These are phyloP conservation scores for Dendrocincla fuliginosa DNA, from an alignment of 2,797 vertebrate species.

Conservation along the genomic window DNA sequence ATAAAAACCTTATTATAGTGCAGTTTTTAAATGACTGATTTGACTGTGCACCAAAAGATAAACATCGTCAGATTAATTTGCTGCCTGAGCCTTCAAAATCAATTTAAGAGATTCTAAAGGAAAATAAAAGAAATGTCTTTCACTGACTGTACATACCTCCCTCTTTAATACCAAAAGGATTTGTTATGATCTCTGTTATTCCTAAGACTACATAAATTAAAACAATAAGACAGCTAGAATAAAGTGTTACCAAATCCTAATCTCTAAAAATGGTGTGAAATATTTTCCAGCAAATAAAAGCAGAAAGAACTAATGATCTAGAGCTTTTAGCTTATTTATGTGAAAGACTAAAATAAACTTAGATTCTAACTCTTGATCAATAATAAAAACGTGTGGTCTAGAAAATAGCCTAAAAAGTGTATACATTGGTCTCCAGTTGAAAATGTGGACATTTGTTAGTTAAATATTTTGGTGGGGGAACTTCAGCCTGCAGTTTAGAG, in stretches of 20 bases:
- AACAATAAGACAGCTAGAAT: slow-evolving; percentile 59
- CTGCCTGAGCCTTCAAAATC: not conserved
- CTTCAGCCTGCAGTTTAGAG: not conserved
- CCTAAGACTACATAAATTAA: slow-evolving; percentile 46
- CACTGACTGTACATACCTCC: not conserved
- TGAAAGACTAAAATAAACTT: slow-evolving; percentile 33
- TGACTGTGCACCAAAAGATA: not conserved
- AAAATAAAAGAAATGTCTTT: not conserved
- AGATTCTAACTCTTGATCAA: not conserved
- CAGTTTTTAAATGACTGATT: not conserved
- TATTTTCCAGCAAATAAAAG: slow-evolving; percentile 62
- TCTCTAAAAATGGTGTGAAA: slow-evolving; percentile 42
- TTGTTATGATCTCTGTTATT: slow-evolving; percentile 55
- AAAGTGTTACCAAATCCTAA: slow-evolving; percentile 62
- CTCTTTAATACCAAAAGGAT: slow-evolving; percentile 45
- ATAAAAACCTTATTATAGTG: not conserved
- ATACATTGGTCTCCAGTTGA: not conserved
- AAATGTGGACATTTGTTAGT: not conserved
- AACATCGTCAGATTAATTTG: not conserved
- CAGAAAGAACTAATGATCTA: slow-evolving; percentile 8
- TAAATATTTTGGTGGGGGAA: not conserved
- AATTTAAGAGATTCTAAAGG: not conserved
- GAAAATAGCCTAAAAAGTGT: not conserved
- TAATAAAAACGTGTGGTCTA: not conserved
- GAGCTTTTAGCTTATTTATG: slow-evolving; percentile 41